Conservation (phyloP, 1,140 invertebrate species). For the Drosophila nebulosa region DNA sequence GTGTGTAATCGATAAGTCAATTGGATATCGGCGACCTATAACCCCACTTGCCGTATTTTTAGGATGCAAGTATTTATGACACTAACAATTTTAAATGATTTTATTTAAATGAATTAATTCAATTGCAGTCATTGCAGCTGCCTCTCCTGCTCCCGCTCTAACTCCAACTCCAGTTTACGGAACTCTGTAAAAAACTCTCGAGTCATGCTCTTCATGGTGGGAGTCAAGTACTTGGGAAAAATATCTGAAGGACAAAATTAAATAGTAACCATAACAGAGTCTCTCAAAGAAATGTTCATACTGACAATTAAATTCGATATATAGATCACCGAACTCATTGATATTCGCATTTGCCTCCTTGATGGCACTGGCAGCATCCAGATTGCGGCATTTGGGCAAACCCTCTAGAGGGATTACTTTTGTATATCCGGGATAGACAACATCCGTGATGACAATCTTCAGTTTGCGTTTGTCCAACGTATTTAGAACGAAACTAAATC, state of each 20-base stretch:
- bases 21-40: too few relatives aligned
- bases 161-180: constrained; percentile 33
- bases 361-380: constrained; percentile 33
- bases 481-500: constrained; percentile 84
- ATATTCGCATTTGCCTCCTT: constrained; percentile 48
- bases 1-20: too few relatives aligned
- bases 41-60: too few relatives aligned
- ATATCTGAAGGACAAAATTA: constrained; percentile 32
- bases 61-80: too few relatives aligned
- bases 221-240: constrained; percentile 63
- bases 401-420: constrained; percentile 85
- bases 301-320: constrained; percentile 70
- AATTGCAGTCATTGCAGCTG: background rate
- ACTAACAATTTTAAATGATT: background rate
- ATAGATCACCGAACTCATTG: constrained; percentile 62
- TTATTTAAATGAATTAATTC: background rate
- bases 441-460: constrained; percentile 86
- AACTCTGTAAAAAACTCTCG: constrained; percentile 54
- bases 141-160: constrained; percentile 29
- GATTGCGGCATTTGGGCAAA: constrained; percentile 82
- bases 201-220: constrained; percentile 53
- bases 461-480: constrained; percentile 87
- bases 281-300: constrained; percentile 1
- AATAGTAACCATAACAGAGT: background rate
- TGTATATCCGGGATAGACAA: constrained; percentile 84